A percentile compares a stretch with the other conserved stretches of the same genome.
phyloP scores from a whole-genome alignment of 2,113 vertebrate species.

The Pongo abelii region DNA sequence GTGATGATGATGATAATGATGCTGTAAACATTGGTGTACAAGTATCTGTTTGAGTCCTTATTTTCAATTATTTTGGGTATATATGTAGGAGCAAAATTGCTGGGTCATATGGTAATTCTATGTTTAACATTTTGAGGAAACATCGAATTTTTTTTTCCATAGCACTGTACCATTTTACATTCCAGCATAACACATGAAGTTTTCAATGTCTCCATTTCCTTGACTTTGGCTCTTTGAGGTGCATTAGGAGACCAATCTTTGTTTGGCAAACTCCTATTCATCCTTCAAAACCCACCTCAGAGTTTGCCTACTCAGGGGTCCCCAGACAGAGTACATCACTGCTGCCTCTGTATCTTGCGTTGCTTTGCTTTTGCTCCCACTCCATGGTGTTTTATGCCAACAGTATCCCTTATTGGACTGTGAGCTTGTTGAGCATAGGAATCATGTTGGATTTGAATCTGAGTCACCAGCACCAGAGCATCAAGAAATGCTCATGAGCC shows the following conservation, averaged over 20 bases:
- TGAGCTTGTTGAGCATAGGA: not conserved
- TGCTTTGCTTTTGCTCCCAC: not conserved
- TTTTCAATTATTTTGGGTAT: not conserved
- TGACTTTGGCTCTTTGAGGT: not conserved
- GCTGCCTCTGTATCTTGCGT: not conserved
- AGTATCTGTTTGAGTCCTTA: not conserved
- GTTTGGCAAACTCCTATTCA: not conserved
- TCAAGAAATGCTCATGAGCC: not conserved
- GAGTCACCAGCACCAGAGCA: not conserved
- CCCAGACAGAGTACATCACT: not conserved
- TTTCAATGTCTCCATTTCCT: not conserved
- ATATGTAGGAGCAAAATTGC: not conserved
- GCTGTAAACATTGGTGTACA: not conserved
- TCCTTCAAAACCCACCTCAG: not conserved
- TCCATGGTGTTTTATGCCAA: not conserved
- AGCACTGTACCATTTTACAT: not conserved
- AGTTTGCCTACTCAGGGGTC: not conserved
- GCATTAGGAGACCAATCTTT: not conserved
- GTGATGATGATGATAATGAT: not conserved
- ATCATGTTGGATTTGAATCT: not conserved
- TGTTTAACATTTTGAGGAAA: not conserved
- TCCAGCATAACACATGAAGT: not conserved
- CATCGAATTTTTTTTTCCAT: not conserved
- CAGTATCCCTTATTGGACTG: too few species aligned
- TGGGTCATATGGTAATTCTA: not conserved